Conservation (phyloP, 2,113 vertebrate species). For the Synchiropus splendidus region DNA sequence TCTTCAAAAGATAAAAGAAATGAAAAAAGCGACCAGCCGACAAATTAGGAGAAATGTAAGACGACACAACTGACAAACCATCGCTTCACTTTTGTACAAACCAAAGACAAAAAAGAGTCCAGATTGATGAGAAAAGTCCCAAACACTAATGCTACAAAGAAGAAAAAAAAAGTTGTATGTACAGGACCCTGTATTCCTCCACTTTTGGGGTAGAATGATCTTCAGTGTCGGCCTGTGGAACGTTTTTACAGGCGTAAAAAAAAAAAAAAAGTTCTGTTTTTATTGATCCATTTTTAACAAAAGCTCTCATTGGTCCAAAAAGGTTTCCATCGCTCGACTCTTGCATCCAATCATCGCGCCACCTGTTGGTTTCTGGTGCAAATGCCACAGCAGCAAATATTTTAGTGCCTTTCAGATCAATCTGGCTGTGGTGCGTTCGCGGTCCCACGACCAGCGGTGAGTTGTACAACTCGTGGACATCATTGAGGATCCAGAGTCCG, state of each 20-base stretch:
- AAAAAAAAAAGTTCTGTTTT: conserved; percentile 35
- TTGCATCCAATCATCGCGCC: no score
- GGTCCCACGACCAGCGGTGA: not conserved
- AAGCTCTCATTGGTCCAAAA: conserved; percentile 38
- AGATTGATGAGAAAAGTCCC: conserved; percentile 65
- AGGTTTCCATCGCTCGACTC: no score
- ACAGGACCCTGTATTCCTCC: conserved; percentile 99
- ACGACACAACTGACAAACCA: conserved; percentile 58
- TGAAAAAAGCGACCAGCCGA: conserved; percentile 79
- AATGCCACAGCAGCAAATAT: no score
- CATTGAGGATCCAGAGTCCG: not conserved
- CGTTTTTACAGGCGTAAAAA: conserved; percentile 46
- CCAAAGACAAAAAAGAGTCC: conserved; percentile 64
- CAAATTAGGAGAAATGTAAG: conserved; percentile 67
- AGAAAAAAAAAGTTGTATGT: conserved; percentile 87
- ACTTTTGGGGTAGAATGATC: conserved; percentile 60
- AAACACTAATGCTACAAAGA: conserved; percentile 97
- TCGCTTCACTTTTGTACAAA: conserved; percentile 70
- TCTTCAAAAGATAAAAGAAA: no score
- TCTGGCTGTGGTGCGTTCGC: not conserved
- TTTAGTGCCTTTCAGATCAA: not conserved
- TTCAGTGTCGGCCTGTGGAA: conserved; percentile 52
- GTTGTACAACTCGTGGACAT: not conserved
- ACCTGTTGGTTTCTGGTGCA: no score
- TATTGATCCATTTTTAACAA: conserved; percentile 27